Base-by-base conservation (phyloP, 2,113 vertebrate genomes). In the Pavo muticus region DNA sequence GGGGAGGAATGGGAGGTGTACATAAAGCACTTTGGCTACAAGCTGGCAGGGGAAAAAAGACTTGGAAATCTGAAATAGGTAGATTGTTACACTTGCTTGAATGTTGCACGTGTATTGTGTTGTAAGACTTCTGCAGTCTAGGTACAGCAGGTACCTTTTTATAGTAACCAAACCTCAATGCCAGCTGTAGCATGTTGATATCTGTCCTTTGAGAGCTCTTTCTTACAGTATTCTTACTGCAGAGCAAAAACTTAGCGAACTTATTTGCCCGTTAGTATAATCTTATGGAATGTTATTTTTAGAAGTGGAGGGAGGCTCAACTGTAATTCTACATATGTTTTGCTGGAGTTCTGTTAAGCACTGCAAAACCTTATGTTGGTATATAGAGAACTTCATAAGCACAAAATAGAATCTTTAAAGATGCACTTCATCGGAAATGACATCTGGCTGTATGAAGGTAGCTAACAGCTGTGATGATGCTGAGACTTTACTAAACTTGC, bases 251-350 rank as follows among this genome's bases (percentile, higher is more conserved):
- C 13, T 17, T 25, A 74, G 17, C 37, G 23, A 74, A 48, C 52
- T 87, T 95, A 67, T 79, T 24, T 82, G 30, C 32, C 18, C 32
- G n/a, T 91, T 84, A 84, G 69, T 92, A 79, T n/a, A 94, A 60
- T 90, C 74, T 93, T 84, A 87, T 94, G 13, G 79, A 94, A 76
- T 32, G 24, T 94, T 27, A 89, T 85, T 74, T 84, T 91, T 97
- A 92, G 91, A 97, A 96, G 84, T 94, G 89, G 93, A 97, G 89
- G 89, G 93, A 97, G 89, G 94, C 90, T 97, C 87, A 97, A 64
- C 92, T 96, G 95, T 95, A 97, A 95, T 82, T 95, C 63, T 71
- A 92, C 91, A 84, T 91, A 5, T 65, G 14, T 56, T 52, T 50
- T 70, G 13, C 29, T 80, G 32, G 44, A 87, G 47, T 59, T 74